Evolutionary conservation across 2,797 vertebrate species (phyloP).

Genomic region (Sciurus vulgaris): DNA sequence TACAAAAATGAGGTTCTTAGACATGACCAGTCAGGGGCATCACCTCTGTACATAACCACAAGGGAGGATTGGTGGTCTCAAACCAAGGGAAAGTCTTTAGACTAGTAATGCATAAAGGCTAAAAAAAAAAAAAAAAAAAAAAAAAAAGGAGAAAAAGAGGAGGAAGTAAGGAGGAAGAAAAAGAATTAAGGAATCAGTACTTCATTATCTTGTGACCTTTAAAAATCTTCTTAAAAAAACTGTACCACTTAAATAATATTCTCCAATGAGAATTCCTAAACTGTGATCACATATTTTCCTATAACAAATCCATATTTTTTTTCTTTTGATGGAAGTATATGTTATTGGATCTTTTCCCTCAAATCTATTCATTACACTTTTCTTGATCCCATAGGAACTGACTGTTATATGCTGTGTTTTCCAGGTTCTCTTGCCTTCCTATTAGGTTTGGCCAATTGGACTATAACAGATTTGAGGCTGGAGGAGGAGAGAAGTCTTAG

Average conservation of each 20-base stretch:
- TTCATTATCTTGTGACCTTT: neutral
- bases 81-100: neutral
- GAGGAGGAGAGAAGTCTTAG: neutral
- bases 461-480: neutral
- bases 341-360: neutral
- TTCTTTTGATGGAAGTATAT: neutral
- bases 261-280: neutral
- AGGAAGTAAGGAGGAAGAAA: too few relatives aligned
- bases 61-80: neutral
- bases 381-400: neutral
- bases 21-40: conserved; percentile 45
- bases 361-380: neutral
- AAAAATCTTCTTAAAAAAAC: neutral
- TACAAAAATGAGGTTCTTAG: neutral
- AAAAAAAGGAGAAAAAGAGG: neutral
- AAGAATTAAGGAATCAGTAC: neutral
- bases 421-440: neutral
- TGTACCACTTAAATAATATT: neutral
- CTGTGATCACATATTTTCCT: neutral
- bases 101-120: neutral
- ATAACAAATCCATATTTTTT: neutral
- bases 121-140: neutral
- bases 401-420: neutral
- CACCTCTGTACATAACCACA: neutral
- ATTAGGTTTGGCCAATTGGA: neutral